A percentile compares a stretch with the other conserved stretches of the same genome.
Evolutionary conservation across 2,113 vertebrate species (phyloP).

Genomic region (Chamaea fasciata): DNA sequence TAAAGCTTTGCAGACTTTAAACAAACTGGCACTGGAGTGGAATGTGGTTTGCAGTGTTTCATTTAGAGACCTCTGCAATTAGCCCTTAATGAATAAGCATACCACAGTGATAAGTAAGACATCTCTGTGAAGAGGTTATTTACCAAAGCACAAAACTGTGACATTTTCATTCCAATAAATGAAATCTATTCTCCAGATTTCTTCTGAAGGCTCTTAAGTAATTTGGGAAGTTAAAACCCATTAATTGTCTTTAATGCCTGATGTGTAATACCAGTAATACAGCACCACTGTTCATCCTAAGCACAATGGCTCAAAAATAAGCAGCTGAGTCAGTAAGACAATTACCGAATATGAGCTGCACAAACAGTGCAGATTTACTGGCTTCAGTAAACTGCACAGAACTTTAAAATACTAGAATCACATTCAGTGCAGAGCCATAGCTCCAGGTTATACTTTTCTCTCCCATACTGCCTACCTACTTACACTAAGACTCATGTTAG

Average conservation of each 20-base stretch:
- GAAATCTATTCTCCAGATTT: constrained; percentile 59
- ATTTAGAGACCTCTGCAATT: constrained; percentile 85
- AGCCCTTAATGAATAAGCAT: constrained; percentile 79
- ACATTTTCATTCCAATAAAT: constrained; percentile 72
- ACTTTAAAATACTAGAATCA: neutral
- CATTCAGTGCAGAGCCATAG: neutral
- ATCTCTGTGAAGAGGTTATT: constrained; percentile 72
- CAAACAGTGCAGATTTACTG: neutral
- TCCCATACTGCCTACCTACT: neutral
- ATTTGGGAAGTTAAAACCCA: constrained; percentile 54
- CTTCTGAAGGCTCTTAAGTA: constrained; percentile 64
- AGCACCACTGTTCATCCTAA: neutral
- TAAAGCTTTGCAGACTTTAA: constrained; percentile 93
- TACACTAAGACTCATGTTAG: neutral
- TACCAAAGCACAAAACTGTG: constrained; percentile 72
- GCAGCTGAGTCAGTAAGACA: neutral
- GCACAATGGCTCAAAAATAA: constrained; percentile 21
- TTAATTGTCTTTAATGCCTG: constrained; percentile 64
- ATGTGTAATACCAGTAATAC: constrained; percentile 4
- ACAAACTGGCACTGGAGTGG: constrained; percentile 83
- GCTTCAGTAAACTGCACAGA: neutral
- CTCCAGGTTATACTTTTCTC: neutral
- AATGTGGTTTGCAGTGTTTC: constrained; percentile 78
- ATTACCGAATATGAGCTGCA: neutral
- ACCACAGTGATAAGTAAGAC: constrained; percentile 72